Evolutionary conservation across 2,113 vertebrate species (phyloP).

Genomic region (Neodontobutis hainanensis): DNA sequence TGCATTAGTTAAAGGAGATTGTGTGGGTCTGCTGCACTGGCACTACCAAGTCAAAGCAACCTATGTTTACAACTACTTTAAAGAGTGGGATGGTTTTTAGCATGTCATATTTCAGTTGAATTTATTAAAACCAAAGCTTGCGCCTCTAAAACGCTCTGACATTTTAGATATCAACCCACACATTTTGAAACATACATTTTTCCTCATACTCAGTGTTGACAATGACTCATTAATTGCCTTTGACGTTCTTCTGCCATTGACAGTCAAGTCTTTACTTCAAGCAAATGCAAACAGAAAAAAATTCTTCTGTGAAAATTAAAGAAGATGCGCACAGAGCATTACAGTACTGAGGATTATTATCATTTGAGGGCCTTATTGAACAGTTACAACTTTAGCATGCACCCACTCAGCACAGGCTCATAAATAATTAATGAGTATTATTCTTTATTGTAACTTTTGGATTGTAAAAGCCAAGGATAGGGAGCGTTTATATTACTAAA

Average conservation of each 20-base stretch:
- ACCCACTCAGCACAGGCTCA: too few species aligned
- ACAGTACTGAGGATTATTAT: not conserved
- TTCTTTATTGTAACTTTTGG: too few species aligned
- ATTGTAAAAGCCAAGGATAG: too few species aligned
- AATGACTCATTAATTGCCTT: conserved; percentile 42
- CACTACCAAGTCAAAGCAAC: conserved; percentile 7
- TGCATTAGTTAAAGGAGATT: conserved; percentile 24
- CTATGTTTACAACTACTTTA: conserved; percentile 19
- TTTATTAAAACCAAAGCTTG: conserved; percentile 39
- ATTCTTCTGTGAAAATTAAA: not conserved
- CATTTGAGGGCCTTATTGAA: conserved; percentile 6
- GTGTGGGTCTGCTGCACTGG: conserved; percentile 22
- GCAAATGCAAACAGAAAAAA: conserved; percentile 27
- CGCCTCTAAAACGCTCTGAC: conserved; percentile 34
- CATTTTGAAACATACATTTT: conserved; percentile 33
- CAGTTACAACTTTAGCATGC: not conserved
- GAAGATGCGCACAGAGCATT: not conserved
- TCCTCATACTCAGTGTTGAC: conserved; percentile 40
- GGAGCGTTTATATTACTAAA: too few species aligned
- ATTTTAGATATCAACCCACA: conserved; percentile 34
- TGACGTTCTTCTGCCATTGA: conserved; percentile 22
- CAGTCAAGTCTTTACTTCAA: conserved; percentile 29
- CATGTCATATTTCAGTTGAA: conserved; percentile 26
- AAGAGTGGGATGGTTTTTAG: conserved; percentile 40
- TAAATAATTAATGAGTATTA: too few species aligned